These are phyloP conservation scores for Ceramica pisi DNA, from an alignment of 2,888 invertebrate genomes.

Conservation along the genomic window DNA sequence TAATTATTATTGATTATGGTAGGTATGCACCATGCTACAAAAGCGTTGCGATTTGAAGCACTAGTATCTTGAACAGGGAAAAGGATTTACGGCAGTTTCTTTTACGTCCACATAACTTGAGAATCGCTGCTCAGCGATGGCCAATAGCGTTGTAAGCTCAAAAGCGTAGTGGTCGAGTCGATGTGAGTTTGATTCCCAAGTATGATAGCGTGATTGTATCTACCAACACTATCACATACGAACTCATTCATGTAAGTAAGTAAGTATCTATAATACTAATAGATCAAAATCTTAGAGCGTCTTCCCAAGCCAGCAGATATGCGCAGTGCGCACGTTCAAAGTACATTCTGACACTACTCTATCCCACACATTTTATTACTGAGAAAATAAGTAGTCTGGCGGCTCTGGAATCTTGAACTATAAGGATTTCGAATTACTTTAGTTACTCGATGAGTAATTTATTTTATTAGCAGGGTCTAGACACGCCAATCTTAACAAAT, in stretches of 20 bases:
- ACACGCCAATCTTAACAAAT: conserved; percentile 10
- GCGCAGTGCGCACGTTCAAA: too few relatives aligned
- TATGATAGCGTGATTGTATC: not conserved
- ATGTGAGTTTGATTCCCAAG: not conserved
- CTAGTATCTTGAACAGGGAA: not conserved
- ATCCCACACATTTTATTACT: too few relatives aligned
- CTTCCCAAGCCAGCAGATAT: too few relatives aligned
- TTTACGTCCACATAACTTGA: not conserved
- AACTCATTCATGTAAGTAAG: not conserved
- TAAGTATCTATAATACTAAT: not conserved
- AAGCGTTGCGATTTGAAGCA: not conserved
- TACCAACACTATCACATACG: not conserved
- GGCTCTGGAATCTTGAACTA: too few relatives aligned
- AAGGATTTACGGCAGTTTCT: conserved; percentile 15
- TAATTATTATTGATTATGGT: not conserved
- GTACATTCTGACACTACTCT: too few relatives aligned
- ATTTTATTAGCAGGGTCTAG: not conserved
- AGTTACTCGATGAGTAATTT: not conserved
- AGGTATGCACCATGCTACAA: not conserved
- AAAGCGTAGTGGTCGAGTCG: not conserved
- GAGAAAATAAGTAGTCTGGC: too few relatives aligned
- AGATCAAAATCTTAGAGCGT: too few relatives aligned
- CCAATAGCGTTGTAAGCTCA: not conserved
- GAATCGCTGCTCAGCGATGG: not conserved
- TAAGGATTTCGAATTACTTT: not conserved